Conservation (phyloP, 1,140 invertebrate genomes). For the Brachionus asplanchnoidis region DNA sequence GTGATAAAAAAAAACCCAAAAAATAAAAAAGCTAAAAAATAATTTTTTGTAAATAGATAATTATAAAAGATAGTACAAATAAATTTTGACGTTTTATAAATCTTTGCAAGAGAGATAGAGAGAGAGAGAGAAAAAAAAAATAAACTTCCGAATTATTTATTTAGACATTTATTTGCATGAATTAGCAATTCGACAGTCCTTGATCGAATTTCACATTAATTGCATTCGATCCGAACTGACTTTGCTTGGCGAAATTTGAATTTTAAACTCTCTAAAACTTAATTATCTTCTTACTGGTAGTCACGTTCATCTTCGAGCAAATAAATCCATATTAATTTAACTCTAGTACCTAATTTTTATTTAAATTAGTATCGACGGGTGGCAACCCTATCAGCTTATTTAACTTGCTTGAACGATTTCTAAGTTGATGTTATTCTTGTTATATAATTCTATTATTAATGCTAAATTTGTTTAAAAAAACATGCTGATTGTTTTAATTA, state of each 20-base stretch:
- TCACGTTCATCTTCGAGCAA: neutral
- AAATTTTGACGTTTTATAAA: neutral
- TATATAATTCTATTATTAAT: conserved; percentile 32
- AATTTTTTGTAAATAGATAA: too few relatives aligned
- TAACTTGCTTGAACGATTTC: neutral
- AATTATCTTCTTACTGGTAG: neutral
- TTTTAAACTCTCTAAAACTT: neutral
- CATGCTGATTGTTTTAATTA: conserved; percentile 32
- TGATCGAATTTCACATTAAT: neutral
- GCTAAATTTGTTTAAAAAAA: conserved; percentile 21
- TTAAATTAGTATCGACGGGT: conserved; percentile 17
- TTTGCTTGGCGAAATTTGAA: neutral
- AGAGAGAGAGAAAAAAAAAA: neutral
- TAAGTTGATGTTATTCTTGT: neutral
- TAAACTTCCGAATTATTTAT: neutral
- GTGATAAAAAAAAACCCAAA: too few relatives aligned
- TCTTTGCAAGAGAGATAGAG: neutral
- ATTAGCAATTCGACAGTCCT: neutral
- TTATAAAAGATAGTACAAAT: neutral
- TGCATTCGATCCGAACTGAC: neutral
- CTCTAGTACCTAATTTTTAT: conserved; percentile 23
- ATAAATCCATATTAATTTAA: neutral
- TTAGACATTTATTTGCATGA: neutral
- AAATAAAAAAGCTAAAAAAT: too few relatives aligned
- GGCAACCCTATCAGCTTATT: neutral